Conservation (phyloP, 2,113 vertebrate genomes). For the Oreochromis spilurus region DNA sequence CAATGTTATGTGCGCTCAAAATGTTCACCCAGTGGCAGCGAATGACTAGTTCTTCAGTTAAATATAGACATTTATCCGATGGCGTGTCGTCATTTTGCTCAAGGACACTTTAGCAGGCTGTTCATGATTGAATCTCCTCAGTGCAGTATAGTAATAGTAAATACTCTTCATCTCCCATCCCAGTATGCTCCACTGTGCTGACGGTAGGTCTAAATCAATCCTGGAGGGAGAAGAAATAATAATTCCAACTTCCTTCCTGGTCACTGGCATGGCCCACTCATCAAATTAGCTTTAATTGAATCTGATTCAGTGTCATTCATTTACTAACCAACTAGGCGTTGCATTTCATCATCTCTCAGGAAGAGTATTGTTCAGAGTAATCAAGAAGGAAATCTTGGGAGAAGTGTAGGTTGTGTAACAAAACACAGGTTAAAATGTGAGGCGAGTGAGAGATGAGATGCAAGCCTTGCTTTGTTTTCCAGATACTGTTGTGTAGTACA, state of each 20-base stretch:
- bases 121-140: neutral
- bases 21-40: neutral
- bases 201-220: conserved; percentile 16
- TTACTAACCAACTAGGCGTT: neutral
- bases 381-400: neutral
- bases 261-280: conserved; percentile 20
- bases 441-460: neutral
- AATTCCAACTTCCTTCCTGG: conserved; percentile 21
- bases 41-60: neutral
- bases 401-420: neutral
- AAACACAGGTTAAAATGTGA: neutral
- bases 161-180: neutral
- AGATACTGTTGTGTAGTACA: conserved; percentile 30
- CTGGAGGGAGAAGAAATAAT: conserved; percentile 16
- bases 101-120: neutral
- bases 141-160: neutral
- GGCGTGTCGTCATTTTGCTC: neutral
- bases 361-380: neutral
- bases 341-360: neutral
- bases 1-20: neutral
- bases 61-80: neutral
- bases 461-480: conserved; percentile 31
- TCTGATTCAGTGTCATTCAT: conserved; percentile 31
- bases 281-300: conserved; percentile 46
- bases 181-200: neutral